Conservation (phyloP, 1,140 invertebrate species). For the Leptinotarsa defecta region DNA sequence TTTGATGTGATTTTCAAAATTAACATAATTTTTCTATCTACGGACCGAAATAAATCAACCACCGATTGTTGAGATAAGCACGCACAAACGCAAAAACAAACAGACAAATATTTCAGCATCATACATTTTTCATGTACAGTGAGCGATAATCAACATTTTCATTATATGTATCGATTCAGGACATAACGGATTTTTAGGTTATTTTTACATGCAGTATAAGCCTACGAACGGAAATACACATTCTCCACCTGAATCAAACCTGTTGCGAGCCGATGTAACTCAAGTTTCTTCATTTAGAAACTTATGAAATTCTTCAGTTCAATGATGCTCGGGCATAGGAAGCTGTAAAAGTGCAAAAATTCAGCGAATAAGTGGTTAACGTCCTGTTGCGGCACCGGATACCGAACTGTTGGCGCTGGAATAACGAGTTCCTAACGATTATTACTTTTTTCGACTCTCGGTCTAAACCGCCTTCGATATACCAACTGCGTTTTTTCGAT, state of each 20-base stretch:
- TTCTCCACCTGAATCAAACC: not conserved
- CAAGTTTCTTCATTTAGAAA: not conserved
- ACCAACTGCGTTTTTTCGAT: not conserved
- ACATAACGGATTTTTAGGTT: no score
- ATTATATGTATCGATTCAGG: no score
- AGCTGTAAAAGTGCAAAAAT: slow-evolving; percentile 30
- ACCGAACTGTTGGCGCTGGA: slow-evolving; percentile 30
- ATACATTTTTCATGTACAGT: no score
- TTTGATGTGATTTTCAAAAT: no score
- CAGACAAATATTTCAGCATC: no score
- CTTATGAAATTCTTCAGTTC: not conserved
- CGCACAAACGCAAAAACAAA: no score
- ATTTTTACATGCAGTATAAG: no score
- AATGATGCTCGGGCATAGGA: slow-evolving; percentile 5
- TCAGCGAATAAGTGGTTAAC: slow-evolving; percentile 33
- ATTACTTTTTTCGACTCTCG: slow-evolving; percentile 26
- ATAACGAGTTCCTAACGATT: slow-evolving; percentile 40
- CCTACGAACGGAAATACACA: no score
- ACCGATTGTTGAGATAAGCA: no score
- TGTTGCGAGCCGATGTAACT: not conserved
- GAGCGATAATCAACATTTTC: no score
- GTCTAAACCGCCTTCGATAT: slow-evolving; percentile 18
- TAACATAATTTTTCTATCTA: no score
- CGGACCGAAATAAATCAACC: no score
- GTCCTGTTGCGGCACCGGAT: slow-evolving; percentile 36